A percentile compares a stretch with the other conserved stretches of the same genome.
Evolutionary conservation across 1,140 invertebrate genomes (phyloP).

Genomic region (Pectinophora gossypiella): DNA sequence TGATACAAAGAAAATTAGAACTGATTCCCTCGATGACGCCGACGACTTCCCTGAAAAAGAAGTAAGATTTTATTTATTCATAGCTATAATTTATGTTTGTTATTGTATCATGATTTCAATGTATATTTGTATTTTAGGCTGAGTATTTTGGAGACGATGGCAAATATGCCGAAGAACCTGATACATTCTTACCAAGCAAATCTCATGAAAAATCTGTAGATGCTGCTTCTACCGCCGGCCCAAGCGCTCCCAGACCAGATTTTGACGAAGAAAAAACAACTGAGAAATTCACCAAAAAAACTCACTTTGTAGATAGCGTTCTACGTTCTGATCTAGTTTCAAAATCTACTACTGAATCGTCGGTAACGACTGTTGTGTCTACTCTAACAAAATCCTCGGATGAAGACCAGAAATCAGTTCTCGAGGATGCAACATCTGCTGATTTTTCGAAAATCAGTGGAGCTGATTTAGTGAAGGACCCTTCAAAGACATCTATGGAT

Average conservation of each 20-base stretch:
- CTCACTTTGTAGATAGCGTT: constrained; percentile 49
- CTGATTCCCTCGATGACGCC: constrained; percentile 71
- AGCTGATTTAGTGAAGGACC: constrained; percentile 61
- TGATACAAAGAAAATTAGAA: constrained; percentile 66
- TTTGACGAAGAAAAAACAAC: constrained; percentile 29
- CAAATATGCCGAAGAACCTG: constrained; percentile 35
- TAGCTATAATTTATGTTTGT: background rate
- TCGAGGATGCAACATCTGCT: constrained; percentile 63
- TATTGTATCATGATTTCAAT: constrained; percentile 3
- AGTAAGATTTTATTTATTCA: constrained; percentile 26
- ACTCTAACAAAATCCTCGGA: constrained; percentile 67
- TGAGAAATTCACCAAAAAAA: constrained; percentile 42
- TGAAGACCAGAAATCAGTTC: constrained; percentile 60
- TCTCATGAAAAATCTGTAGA: background rate
- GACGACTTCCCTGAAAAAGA: constrained; percentile 74
- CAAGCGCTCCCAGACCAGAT: constrained; percentile 17
- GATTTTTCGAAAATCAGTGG: constrained; percentile 67
- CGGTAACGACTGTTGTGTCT: constrained; percentile 61
- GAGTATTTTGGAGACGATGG: constrained; percentile 55
- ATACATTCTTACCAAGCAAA: constrained; percentile 9
- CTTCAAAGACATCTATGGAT: constrained; percentile 61
- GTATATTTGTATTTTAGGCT: constrained; percentile 31
- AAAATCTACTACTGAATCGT: constrained; percentile 67
- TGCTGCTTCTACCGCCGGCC: constrained; percentile 21
- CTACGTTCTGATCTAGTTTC: constrained; percentile 55